These are phyloP conservation scores for Paramuricea clavata DNA, from an alignment of 92 coral and sea anemone genomes.

Conservation along the genomic window DNA sequence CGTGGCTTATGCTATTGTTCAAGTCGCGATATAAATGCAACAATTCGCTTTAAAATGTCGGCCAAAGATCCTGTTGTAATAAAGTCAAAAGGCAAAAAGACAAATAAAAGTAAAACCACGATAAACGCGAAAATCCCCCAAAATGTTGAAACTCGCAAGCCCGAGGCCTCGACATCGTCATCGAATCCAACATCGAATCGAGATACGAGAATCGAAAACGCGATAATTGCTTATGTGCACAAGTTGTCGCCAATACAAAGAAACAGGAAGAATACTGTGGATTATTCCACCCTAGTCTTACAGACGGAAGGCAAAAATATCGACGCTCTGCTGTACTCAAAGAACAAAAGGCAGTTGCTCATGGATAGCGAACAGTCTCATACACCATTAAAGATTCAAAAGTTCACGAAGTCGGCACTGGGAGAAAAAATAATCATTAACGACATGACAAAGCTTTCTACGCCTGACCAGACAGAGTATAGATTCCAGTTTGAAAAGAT, in stretches of 20 bases:
- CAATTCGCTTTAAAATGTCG: too few relatives aligned
- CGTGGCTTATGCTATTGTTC: too few relatives aligned
- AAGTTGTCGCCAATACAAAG: constrained; percentile 3
- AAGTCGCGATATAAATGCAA: too few relatives aligned
- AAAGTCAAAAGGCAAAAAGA: too few relatives aligned
- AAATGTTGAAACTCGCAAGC: background rate
- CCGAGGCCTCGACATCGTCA: background rate
- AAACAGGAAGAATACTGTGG: background rate
- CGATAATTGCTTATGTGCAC: background rate
- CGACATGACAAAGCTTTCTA: constrained; percentile 8
- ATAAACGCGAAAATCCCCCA: too few relatives aligned
- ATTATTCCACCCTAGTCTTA: background rate
- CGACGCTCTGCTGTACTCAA: background rate
- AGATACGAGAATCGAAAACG: background rate
- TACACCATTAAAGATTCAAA: background rate
- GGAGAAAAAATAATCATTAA: background rate
- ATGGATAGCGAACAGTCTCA: background rate
- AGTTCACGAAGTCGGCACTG: background rate
- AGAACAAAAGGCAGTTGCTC: constrained; percentile 10
- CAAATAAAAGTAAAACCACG: too few relatives aligned
- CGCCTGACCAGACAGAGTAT: constrained; percentile 12
- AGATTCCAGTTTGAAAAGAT: background rate
- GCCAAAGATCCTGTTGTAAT: too few relatives aligned
- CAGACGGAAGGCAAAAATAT: constrained; percentile 1
- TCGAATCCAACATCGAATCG: background rate